These are phyloP conservation scores for Leptogaster cylindrica DNA, from an alignment of 2,888 invertebrate species.

Conservation along the genomic window DNA sequence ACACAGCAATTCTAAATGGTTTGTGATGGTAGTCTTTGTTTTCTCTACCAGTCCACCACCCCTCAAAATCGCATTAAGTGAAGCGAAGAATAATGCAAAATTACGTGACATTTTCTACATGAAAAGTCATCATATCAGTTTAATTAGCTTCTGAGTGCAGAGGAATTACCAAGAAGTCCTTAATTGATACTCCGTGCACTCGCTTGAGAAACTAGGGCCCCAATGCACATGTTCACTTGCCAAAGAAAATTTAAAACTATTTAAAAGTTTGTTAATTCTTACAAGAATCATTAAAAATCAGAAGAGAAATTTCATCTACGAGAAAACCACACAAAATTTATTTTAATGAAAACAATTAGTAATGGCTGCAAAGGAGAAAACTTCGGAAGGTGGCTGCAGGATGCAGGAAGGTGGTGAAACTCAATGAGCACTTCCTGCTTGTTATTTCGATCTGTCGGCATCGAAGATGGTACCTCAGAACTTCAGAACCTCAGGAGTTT, in stretches of 20 bases:
- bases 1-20: conserved; percentile 13
- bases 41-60: conserved; percentile 10
- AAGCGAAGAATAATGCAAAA: conserved; percentile 9
- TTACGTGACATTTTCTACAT: not conserved
- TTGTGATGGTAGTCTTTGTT: not conserved
- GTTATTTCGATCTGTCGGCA: too few species aligned
- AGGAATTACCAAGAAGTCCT: not conserved
- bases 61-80: conserved; percentile 11
- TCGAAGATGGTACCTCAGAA: too few species aligned
- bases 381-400: not conserved
- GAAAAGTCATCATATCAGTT: conserved; percentile 1
- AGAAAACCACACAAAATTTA: not conserved
- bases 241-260: not conserved
- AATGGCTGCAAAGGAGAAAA: not conserved
- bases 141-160: conserved; percentile 14
- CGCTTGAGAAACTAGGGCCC: not conserved
- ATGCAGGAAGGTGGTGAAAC: too few species aligned
- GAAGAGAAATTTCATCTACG: not conserved
- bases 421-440: too few species aligned
- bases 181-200: conserved; percentile 3
- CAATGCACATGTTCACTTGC: conserved; percentile 1
- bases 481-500: too few species aligned
- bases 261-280: not conserved
- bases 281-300: not conserved
- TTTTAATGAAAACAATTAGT: conserved; percentile 30